phyloP scores from a whole-genome alignment of 2,888 invertebrate species.

The Xylota segnis region DNA sequence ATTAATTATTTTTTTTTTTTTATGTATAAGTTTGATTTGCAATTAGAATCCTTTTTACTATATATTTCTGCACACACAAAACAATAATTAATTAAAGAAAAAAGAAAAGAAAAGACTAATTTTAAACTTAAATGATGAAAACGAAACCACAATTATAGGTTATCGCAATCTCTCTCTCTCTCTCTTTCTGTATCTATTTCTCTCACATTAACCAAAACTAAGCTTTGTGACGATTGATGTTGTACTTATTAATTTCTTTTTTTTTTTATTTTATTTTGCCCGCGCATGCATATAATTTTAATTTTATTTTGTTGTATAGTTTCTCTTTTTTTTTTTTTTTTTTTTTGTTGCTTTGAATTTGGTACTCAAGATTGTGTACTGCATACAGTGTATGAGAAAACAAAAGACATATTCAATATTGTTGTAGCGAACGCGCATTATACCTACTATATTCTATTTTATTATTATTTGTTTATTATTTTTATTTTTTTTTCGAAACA shows the following conservation, averaged over 20 bases:
- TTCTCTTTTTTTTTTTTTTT: slow-evolving; percentile 50
- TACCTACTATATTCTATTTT: not conserved
- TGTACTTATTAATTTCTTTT: slow-evolving; percentile 50
- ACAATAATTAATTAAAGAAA: slow-evolving; percentile 23
- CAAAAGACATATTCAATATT: slow-evolving; percentile 40
- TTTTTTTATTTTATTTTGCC: slow-evolving; percentile 12
- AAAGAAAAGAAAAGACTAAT: slow-evolving; percentile 12
- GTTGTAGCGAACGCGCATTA: slow-evolving; percentile 30
- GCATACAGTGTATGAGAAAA: slow-evolving; percentile 77
- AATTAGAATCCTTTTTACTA: slow-evolving; percentile 46
- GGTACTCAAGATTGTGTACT: slow-evolving; percentile 73
- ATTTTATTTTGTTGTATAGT: slow-evolving; percentile 20
- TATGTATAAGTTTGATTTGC: slow-evolving; percentile 49
- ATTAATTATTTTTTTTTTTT: slow-evolving; percentile 47
- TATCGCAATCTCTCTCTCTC: slow-evolving; percentile 23
- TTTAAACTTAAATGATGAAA: slow-evolving; percentile 10
- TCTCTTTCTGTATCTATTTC: not conserved
- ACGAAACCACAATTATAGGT: slow-evolving; percentile 39
- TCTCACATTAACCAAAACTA: slow-evolving; percentile 41
- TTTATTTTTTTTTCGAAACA: not conserved
- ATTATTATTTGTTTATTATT: too few species aligned
- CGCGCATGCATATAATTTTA: slow-evolving; percentile 56
- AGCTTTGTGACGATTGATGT: slow-evolving; percentile 67
- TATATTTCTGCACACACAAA: slow-evolving; percentile 53
- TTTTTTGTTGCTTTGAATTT: slow-evolving; percentile 61